A percentile compares a stretch with the other conserved stretches of the same genome.
These are phyloP conservation scores for Lepetodrilus schrolli DNA, from an alignment of 2,888 invertebrate genomes.

Conservation along the genomic window DNA sequence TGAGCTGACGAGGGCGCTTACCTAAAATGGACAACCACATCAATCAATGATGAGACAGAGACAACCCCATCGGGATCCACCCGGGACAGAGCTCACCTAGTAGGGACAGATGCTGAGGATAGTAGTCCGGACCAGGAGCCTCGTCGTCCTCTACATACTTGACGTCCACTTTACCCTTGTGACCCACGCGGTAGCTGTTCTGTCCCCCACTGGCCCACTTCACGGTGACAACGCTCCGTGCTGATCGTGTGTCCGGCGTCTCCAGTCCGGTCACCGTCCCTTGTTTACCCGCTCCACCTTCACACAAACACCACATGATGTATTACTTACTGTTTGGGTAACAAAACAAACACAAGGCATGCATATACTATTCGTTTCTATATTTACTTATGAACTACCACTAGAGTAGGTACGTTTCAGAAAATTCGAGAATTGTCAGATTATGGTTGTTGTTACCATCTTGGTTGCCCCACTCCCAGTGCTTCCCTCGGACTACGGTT, in stretches of 20 bases:
- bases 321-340: too few relatives aligned
- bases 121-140: constrained; percentile 82
- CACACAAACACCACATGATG: background rate
- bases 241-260: constrained; percentile 89
- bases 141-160: constrained; percentile 81
- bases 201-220: constrained; percentile 86
- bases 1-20: background rate
- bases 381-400: too few relatives aligned
- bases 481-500: constrained; percentile 86
- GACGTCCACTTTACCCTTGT: constrained; percentile 90
- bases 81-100: constrained; percentile 80
- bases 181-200: constrained; percentile 87
- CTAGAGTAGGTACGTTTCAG: too few relatives aligned
- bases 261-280: constrained; percentile 87
- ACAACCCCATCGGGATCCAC: too few relatives aligned
- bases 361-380: too few relatives aligned
- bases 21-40: too few relatives aligned
- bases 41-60: too few relatives aligned
- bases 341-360: too few relatives aligned
- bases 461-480: constrained; percentile 92
- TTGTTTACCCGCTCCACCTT: constrained; percentile 80
- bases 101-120: constrained; percentile 86
- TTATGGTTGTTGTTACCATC: constrained; percentile 81
- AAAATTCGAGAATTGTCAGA: too few relatives aligned
- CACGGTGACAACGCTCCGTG: constrained; percentile 88